Base-by-base conservation (phyloP, 2,888 invertebrate genomes). In the Cephonodes hylas region DNA sequence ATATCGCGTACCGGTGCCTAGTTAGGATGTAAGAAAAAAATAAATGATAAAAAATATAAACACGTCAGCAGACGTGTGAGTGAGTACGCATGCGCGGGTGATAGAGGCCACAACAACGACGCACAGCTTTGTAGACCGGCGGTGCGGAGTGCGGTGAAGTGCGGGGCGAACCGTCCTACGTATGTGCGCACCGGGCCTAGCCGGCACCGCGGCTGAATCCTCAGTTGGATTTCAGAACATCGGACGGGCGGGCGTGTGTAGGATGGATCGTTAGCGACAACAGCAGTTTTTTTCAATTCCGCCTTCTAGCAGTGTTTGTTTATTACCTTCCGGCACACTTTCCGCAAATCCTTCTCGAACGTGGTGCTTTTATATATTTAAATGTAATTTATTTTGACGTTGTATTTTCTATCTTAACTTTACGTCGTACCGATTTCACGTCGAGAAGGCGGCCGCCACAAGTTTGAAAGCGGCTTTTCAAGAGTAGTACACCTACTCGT, bases 271-370 rank as follows among this genome's bases (percentile, higher is more conserved):
- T 80, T 92, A 91, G 85, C 75, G 81, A 88, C 91, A 94, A 87
- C 93, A 93, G 91, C 92, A 93, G 93, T 93, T 91, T 93, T 93
- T 94, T 94, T 91, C 53, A 85, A 93, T 89, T 91, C 90, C 93
- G 93, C 87, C 91, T 91, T 91, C 90, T 88, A 88, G 67, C 85
- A 91, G 91, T 91, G 91, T 91, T 91, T 91, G 88, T 91, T 88
- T 87, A 87, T 86, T 86, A 88, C 88, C 85, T 89, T 91, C 86
- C 82, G 88, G 84, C 86, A 89, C 80, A 89, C 75, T 88, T 84
- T 85, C 81, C 84, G 82, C 81, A 81, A 83, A 89, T 89, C 89
- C 89, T 91, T 91, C 89, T 92, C 90, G 89, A 88, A 80, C 58
- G 88, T 86, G 89, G 91, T 91, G 91, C 89, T 89, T 86, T 76